Conservation (phyloP, 2,113 vertebrate species). For the Murina feae region DNA sequence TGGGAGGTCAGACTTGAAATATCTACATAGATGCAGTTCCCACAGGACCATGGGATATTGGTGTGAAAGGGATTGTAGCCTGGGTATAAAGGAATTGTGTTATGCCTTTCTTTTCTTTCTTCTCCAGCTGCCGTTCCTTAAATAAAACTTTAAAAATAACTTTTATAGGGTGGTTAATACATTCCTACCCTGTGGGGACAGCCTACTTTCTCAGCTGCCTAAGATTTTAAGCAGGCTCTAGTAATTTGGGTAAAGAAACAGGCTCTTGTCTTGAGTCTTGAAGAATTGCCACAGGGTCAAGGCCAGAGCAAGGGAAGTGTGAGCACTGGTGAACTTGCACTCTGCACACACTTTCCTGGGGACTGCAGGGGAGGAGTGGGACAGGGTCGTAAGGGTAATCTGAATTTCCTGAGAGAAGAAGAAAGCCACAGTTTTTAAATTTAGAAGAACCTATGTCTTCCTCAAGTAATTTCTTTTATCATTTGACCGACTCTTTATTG, state of each 20-base stretch:
- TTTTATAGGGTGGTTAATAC: slow-evolving; percentile 73
- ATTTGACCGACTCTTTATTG: background rate
- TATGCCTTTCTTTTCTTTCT: slow-evolving; percentile 62
- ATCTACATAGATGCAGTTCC: slow-evolving; percentile 1
- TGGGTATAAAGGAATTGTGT: slow-evolving; percentile 38
- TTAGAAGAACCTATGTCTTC: background rate
- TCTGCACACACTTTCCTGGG: background rate
- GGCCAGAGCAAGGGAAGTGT: background rate
- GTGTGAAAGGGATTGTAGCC: slow-evolving; percentile 1
- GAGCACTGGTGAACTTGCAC: background rate
- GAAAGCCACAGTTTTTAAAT: background rate
- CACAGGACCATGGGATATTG: background rate
- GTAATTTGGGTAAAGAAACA: slow-evolving; percentile 62
- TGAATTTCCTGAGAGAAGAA: background rate
- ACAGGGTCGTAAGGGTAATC: background rate
- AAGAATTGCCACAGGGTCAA: slow-evolving; percentile 46
- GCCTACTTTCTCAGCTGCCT: slow-evolving; percentile 63
- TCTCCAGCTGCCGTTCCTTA: slow-evolving; percentile 72
- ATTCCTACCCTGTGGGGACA: slow-evolving; percentile 73
- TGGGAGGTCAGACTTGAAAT: background rate
- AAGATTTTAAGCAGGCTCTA: slow-evolving; percentile 48
- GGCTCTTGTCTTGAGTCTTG: slow-evolving; percentile 41
- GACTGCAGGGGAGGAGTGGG: background rate
- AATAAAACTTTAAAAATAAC: slow-evolving; percentile 76
- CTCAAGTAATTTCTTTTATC: background rate